These are phyloP conservation scores for Arrhamphus sclerolepis DNA, from an alignment of 2,797 vertebrate species.

Conservation along the genomic window DNA sequence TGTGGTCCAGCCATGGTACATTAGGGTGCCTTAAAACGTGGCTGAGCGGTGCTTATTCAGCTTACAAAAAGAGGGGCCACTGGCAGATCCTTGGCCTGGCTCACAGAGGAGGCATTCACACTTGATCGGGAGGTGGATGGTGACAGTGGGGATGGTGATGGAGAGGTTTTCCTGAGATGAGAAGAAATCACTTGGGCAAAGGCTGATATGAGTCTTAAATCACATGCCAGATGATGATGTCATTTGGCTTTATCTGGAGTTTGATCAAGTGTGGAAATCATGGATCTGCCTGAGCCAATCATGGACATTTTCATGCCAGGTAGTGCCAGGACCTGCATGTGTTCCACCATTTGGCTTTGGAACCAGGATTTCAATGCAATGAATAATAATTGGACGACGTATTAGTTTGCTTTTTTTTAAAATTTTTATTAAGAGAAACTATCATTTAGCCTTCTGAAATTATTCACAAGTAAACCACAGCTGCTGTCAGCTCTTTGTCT, in stretches of 20 bases:
- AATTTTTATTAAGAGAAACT: too few relatives aligned
- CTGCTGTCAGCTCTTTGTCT: too few relatives aligned
- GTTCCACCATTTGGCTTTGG: conserved; percentile 3
- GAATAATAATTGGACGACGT: neutral
- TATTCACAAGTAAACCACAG: too few relatives aligned
- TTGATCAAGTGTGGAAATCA: conserved; percentile 18
- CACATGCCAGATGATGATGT: conserved; percentile 49
- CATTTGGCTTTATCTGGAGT: conserved; percentile 18
- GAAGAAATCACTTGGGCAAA: conserved; percentile 41
- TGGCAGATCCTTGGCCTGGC: conserved; percentile 88
- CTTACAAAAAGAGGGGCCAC: conserved; percentile 81
- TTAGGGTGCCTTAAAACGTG: conserved; percentile 85
- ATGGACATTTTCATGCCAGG: conserved; percentile 10
- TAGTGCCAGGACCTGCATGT: conserved; percentile 2
- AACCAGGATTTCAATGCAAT: conserved; percentile 9
- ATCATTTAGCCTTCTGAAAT: too few relatives aligned
- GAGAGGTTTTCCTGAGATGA: conserved; percentile 61
- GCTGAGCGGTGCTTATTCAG: conserved; percentile 85
- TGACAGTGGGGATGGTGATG: conserved; percentile 33
- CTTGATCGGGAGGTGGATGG: conserved; percentile 54
- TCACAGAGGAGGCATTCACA: conserved; percentile 87
- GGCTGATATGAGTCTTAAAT: conserved; percentile 23
- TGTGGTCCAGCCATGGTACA: conserved; percentile 84
- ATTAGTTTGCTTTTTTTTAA: too few relatives aligned
- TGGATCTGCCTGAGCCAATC: conserved; percentile 18